Conservation (phyloP, 2,797 vertebrate species). For the Tamandua tetradactyla region DNA sequence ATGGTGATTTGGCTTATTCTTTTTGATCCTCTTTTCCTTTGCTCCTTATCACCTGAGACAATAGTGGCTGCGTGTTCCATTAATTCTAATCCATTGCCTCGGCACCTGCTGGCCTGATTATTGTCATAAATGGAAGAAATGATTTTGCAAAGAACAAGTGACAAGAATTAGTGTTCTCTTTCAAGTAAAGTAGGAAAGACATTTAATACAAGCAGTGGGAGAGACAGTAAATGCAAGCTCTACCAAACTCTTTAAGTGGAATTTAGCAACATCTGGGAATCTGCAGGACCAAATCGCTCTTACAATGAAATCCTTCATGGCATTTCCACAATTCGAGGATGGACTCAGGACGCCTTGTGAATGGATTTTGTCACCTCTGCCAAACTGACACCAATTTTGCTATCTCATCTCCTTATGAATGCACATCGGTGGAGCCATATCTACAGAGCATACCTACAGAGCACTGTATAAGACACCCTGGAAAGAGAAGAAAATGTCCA, state of each 20-base stretch:
- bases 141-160: background rate
- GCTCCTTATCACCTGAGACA: background rate
- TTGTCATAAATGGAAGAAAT: background rate
- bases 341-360: background rate
- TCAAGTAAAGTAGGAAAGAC: background rate
- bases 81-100: background rate
- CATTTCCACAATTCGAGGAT: background rate
- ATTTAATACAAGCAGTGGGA: background rate
- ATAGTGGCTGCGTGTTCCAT: background rate
- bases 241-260: background rate
- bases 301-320: conserved; percentile 6
- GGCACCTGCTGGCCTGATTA: background rate
- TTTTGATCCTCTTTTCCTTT: background rate
- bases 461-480: background rate
- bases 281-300: background rate
- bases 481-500: background rate
- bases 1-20: background rate
- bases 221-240: background rate
- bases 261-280: background rate
- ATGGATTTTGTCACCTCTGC: background rate
- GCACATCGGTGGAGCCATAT: background rate
- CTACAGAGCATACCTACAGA: background rate
- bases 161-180: background rate
- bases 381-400: background rate
- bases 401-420: background rate